Percentiles rank a stretch among this genome's conserved stretches.
Conservation (phyloP, 2,797 vertebrate species). For the Triplophysa bombifrons region DNA sequence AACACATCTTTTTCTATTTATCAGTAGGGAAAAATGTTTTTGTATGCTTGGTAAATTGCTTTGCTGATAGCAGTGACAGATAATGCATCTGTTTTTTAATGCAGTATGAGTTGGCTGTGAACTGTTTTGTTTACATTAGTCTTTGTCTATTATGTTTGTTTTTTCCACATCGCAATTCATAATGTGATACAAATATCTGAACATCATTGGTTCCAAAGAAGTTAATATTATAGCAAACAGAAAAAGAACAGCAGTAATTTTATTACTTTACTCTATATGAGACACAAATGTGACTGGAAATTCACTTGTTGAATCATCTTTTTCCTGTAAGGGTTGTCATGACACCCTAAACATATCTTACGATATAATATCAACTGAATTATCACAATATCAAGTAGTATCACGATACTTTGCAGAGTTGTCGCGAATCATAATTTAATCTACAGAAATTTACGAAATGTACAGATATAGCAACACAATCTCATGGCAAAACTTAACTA, state of each 20-base stretch:
- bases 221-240: not conserved
- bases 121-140: constrained; percentile 12
- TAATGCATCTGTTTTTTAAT: not conserved
- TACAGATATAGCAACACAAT: too few species aligned
- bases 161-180: not conserved
- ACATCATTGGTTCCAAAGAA: not conserved
- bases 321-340: not conserved
- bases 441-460: too few species aligned
- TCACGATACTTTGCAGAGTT: too few species aligned
- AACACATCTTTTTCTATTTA: constrained; percentile 23
- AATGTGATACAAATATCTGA: not conserved
- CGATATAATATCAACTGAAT: too few species aligned
- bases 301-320: not conserved
- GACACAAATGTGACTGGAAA: not conserved
- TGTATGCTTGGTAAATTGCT: not conserved
- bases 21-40: not conserved
- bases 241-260: not conserved
- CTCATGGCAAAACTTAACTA: too few species aligned
- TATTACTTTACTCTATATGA: not conserved
- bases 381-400: too few species aligned
- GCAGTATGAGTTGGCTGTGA: not conserved
- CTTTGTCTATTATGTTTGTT: not conserved
- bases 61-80: not conserved
- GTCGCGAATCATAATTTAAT: too few species aligned
- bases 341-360: too few species aligned